Base-by-base conservation (phyloP, 2,888 invertebrate genomes). In the Dolichomitus sp. region DNA sequence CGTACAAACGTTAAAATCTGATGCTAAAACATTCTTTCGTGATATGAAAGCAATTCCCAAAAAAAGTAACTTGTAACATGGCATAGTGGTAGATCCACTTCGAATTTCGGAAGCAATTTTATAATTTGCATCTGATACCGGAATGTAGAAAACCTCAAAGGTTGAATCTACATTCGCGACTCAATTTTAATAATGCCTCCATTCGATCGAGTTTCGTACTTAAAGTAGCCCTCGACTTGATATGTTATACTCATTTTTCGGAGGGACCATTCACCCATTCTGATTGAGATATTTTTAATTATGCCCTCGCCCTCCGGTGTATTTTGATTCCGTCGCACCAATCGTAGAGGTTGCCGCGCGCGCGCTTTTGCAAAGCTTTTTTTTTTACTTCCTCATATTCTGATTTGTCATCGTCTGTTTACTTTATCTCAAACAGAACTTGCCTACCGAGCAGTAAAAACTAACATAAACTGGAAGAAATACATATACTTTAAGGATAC, bases 391-490 rank as follows among this genome's bases (percentile, higher is more conserved):
- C 84, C 84, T 87, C 80, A 87, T 89, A 87, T 88, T 90, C 87
- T 87, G 86, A 90, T 88, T 89, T 85, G 87, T 89, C 89, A 87
- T 90, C 86, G 54, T 48, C 81, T 27, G 54, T 66, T 63, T 65
- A 66, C 66, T 63, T 69, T 57, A 45, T 81, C 42, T 65, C 69
- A 87, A 89, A 89, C 88, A 87, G 87, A 89, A 90, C 90, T 92
- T 91, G 92, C 91, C 92, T 89, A 89, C 85, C 84, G 85, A 89
- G 89, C 89, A 89, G 87, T 89, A 86, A 89, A 90, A 85, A 86
- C 81, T 89, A 89, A 89, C 85, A 87, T 87, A 87, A 37, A 89
- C 87, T 86, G 37, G 86, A 87, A 88, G 87, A 87, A 85, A 84
- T 84, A 86, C 81, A 85, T 83, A 84, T 86, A 85, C 73, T 86